A percentile compares a stretch with the other conserved stretches of the same genome.
Conservation (phyloP, 2,797 vertebrate species). For the Acanthiza pusilla region DNA sequence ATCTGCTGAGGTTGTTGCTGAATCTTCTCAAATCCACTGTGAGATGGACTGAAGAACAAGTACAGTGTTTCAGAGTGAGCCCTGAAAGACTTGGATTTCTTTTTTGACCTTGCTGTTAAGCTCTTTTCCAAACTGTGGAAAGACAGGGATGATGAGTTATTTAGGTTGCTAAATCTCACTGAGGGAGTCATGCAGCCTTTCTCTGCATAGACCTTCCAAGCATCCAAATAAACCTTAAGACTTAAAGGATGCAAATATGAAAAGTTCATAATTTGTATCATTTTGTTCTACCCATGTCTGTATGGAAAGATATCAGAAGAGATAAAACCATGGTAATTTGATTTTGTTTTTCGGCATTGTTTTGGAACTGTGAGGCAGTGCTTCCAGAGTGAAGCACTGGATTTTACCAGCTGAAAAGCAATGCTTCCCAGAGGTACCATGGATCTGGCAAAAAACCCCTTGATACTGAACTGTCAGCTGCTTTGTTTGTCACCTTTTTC, state of each 20-base stretch:
- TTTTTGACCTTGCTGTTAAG: neutral
- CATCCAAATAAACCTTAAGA: neutral
- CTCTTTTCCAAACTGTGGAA: neutral
- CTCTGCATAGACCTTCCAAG: neutral
- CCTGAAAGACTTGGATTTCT: neutral
- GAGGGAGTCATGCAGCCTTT: neutral
- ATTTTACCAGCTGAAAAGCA: neutral
- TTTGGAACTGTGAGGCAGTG: neutral
- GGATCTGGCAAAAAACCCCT: neutral
- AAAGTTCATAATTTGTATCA: neutral
- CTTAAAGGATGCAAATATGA: neutral
- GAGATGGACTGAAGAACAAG: neutral
- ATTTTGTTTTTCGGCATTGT: neutral
- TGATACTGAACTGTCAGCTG: neutral
- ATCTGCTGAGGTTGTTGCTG: neutral
- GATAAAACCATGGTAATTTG: neutral
- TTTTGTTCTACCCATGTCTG: neutral
- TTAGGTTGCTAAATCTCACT: neutral
- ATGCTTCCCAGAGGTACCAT: neutral
- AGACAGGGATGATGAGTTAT: neutral
- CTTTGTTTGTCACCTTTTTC: neutral
- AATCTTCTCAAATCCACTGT: neutral
- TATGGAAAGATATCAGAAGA: neutral
- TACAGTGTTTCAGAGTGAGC: neutral
- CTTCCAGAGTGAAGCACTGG: neutral